Base-by-base conservation (phyloP, 2,113 vertebrate genomes). In the Sardina pilchardus region DNA sequence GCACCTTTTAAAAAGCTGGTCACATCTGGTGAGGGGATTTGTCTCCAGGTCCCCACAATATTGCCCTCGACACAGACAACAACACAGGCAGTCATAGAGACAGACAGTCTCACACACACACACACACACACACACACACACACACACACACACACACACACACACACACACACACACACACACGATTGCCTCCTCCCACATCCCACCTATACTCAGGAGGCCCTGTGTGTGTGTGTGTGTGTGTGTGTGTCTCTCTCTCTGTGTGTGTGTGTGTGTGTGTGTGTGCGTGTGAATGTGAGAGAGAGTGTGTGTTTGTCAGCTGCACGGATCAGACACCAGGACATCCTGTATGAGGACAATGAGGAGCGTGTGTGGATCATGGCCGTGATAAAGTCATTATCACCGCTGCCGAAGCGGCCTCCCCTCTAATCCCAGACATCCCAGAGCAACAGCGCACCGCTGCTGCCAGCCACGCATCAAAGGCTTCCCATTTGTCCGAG, bases 301-400 rank as follows among this genome's bases (percentile, higher is more conserved):
- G n/a, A n/a, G n/a, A n/a, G n/a, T 17, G 48, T 82, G 1, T 82
- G 10, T 82, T n/a, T 71, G 63, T 78, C 30, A 78, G 83, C 43
- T 89, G 85, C 88, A 39, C 87, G 83, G 91, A 89, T 80, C 89
- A 91, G 93, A 93, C 87, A 94, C 92, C 94, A 94, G 94, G 93
- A 95, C 93, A 94, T 95, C 94, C 95, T 95, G 94, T 90, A 93
- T 85, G 87, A 86, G 86, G 90, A 94, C 92, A 92, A 93, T 90
- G 81, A 88, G 87, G 30, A 85, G 71, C 12, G 45, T 78, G 71
- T 78, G 71, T 36, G 71, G 71, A 78, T 78, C 71, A 78, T 17
- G 71, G 71, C 71, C 71, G 30, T 36, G 71, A 78, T 78, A 78
- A 78, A 78, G 71, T 78, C 71, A 78, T 78, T 78, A 78, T 34